Evolutionary conservation across 2,888 invertebrate genomes (phyloP).

Genomic region (Drosophila lutescens): DNA sequence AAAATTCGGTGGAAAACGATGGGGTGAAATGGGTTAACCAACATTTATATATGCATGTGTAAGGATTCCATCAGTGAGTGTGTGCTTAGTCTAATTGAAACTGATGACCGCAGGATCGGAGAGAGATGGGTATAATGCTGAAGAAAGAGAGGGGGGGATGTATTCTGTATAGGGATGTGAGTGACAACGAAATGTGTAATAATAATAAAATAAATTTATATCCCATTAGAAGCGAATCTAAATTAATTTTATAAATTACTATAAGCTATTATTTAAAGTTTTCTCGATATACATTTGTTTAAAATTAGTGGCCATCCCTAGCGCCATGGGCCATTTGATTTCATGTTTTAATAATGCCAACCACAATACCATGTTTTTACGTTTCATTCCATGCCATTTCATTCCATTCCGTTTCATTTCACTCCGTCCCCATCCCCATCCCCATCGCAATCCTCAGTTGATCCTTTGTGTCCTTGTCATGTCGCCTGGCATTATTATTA

Average conservation of each 20-base stretch:
- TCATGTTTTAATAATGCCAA: slow-evolving; percentile 67
- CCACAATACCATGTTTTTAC: slow-evolving; percentile 68
- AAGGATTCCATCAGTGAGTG: slow-evolving; percentile 26
- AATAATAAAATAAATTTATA: background rate
- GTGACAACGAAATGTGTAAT: background rate
- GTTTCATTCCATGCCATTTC: slow-evolving; percentile 72
- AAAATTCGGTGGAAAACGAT: slow-evolving; percentile 8
- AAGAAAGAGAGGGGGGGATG: background rate
- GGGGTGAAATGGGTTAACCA: slow-evolving; percentile 22
- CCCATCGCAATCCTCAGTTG: background rate
- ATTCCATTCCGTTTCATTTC: slow-evolving; percentile 59
- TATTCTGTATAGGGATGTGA: background rate
- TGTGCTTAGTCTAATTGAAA: slow-evolving; percentile 63
- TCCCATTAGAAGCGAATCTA: background rate
- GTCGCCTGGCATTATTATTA: slow-evolving; percentile 55
- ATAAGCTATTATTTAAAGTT: too few relatives aligned
- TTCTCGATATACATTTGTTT: background rate
- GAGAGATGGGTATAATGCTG: slow-evolving; percentile 1
- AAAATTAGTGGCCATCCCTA: slow-evolving; percentile 12
- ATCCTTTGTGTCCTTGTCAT: slow-evolving; percentile 49
- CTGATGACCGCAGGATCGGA: slow-evolving; percentile 53
- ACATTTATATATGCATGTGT: slow-evolving; percentile 21
- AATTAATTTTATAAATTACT: too few relatives aligned
- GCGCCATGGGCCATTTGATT: slow-evolving; percentile 37
- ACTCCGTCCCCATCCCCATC: background rate